Percentiles rank a stretch among this genome's conserved stretches.
phyloP scores from a whole-genome alignment of 2,113 vertebrate species.

The Sylvia atricapilla region DNA sequence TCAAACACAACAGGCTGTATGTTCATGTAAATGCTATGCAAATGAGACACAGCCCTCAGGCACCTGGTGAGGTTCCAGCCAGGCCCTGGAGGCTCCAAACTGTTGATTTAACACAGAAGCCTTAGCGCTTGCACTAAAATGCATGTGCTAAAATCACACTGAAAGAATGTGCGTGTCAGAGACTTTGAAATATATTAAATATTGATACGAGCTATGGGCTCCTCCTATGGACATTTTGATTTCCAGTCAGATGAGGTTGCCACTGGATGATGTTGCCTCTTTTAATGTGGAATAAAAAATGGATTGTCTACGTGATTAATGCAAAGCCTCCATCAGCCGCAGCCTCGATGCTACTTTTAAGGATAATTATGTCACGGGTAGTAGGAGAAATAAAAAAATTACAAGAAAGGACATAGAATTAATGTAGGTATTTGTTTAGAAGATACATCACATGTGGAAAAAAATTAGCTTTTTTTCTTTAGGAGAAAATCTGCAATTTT shows the following conservation, averaged over 20 bases:
- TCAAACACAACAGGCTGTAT: slow-evolving; percentile 10
- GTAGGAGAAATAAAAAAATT: neutral
- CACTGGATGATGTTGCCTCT: neutral
- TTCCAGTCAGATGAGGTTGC: neutral
- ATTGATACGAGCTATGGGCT: neutral
- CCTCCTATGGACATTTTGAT: neutral
- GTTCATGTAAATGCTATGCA: slow-evolving; percentile 21
- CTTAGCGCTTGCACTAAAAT: neutral
- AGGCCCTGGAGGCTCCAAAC: slow-evolving; percentile 8
- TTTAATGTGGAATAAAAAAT: neutral
- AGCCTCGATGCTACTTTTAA: neutral
- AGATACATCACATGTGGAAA: accelerated
- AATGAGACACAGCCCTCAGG: slow-evolving; percentile 22
- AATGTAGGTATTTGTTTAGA: neutral
- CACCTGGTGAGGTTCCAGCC: slow-evolving; percentile 2
- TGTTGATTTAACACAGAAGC: slow-evolving; percentile 1
- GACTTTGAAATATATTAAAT: neutral
- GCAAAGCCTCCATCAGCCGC: neutral
- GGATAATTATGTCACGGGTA: neutral
- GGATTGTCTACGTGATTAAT: neutral
- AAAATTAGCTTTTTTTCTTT: neutral
- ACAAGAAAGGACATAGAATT: neutral
- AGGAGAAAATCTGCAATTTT: neutral
- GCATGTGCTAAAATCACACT: neutral
- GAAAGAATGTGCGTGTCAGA: neutral